Evolutionary conservation across 2,113 vertebrate species (phyloP).

Genomic region (Greenwoodochromis staneri): DNA sequence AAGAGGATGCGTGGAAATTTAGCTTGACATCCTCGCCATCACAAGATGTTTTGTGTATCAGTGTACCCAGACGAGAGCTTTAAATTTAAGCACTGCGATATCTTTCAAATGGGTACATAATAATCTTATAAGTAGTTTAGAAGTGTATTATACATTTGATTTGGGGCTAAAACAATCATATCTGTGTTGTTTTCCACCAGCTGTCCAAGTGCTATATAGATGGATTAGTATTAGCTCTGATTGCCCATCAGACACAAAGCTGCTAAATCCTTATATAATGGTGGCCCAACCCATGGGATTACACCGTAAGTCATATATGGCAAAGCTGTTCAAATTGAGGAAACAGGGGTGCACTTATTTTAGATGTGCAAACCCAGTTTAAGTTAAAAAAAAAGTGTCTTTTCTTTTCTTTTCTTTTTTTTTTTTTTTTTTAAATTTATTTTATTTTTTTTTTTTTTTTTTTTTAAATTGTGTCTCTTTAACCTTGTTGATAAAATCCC

Average conservation of each 20-base stretch:
- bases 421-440: too few species aligned
- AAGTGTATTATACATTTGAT: not conserved
- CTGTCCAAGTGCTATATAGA: slow-evolving; percentile 29
- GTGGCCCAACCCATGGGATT: slow-evolving; percentile 51
- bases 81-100: not conserved
- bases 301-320: slow-evolving; percentile 47
- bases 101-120: not conserved
- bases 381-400: not conserved
- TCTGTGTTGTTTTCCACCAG: slow-evolving; percentile 16
- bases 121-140: not conserved
- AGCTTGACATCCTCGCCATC: not conserved
- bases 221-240: slow-evolving; percentile 56
- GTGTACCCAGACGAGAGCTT: not conserved
- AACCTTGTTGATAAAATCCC: not conserved
- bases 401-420: not conserved
- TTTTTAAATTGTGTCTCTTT: not conserved
- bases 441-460: too few species aligned
- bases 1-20: not conserved
- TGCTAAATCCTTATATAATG: slow-evolving; percentile 60
- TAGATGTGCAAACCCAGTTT: not conserved
- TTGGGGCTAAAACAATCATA: not conserved
- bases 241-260: slow-evolving; percentile 58
- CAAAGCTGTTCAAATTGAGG: slow-evolving; percentile 51
- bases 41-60: not conserved
- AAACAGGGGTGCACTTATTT: not conserved